A percentile compares a stretch with the other conserved stretches of the same genome.
Conservation (phyloP, 2,888 invertebrate genomes). For the Reticulitermes lucifugus region DNA sequence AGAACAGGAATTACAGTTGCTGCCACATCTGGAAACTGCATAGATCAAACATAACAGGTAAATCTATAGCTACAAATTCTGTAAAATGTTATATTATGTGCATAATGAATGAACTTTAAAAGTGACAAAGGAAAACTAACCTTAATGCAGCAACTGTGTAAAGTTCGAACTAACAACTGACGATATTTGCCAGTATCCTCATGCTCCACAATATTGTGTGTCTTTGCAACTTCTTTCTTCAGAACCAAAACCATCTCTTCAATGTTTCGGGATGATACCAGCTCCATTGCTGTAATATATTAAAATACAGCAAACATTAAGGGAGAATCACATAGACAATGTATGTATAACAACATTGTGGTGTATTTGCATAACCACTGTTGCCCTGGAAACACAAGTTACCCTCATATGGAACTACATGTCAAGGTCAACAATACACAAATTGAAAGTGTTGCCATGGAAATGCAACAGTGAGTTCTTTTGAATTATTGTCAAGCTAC, state of each 20-base stretch:
- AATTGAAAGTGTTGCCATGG: too few relatives aligned
- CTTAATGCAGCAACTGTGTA: conserved; percentile 94
- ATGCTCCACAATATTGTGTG: conserved; percentile 84
- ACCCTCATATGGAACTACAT: too few relatives aligned
- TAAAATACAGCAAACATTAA: neutral
- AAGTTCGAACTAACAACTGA: conserved; percentile 92
- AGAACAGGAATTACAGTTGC: conserved; percentile 93
- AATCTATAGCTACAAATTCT: too few relatives aligned
- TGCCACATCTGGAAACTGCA: conserved; percentile 90
- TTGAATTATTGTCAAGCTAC: too few relatives aligned
- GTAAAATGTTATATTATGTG: too few relatives aligned
- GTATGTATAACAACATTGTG: too few relatives aligned
- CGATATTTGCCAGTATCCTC: conserved; percentile 97
- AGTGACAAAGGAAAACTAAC: conserved; percentile 57
- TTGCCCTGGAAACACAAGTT: too few relatives aligned
- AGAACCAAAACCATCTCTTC: conserved; percentile 95
- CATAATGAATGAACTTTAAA: too few relatives aligned
- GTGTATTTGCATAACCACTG: too few relatives aligned
- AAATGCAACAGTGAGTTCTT: too few relatives aligned
- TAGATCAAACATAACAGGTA: neutral
- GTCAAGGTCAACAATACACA: too few relatives aligned
- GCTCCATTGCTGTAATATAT: conserved; percentile 77
- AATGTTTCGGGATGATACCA: conserved; percentile 92
- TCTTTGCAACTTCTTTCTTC: conserved; percentile 93
- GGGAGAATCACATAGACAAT: too few relatives aligned